Base-by-base conservation (phyloP, 2,888 invertebrate species). In the Cancer borealis region DNA sequence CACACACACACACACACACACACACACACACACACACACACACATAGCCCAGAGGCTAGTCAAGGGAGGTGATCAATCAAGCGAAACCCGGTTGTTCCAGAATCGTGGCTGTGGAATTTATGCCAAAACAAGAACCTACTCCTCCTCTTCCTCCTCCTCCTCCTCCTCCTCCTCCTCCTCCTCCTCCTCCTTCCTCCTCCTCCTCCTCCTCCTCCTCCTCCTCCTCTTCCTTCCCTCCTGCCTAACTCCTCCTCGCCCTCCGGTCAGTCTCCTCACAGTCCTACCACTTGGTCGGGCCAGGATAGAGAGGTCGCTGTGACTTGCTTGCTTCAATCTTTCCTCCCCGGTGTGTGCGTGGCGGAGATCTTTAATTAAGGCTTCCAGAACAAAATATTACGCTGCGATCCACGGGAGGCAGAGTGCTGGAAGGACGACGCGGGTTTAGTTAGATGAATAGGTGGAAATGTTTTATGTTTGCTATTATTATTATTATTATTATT, bases 151-250 rank as follows among this genome's bases (percentile, higher is more conserved):
- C 45, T 39, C 21, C 46, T n/a, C 88, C 47, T 47, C 88, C 47
- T 47, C 47, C 26, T 88, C 88, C 88, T 88, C 88, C 88, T 47
- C 88, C 88, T 88, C 89, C n/a, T 89, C 30, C 47, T 49, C 89
- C 30, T 89, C 26, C 12, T 3, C 30, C 30, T 3, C 30, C 54
- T 54, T 3, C 30, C 54, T 54, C 54, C 54, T 54, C 54, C 10
- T 30, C 79, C 79, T 79, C 79, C 79, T 45, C 88, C 88, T 49
- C 88, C 49, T 49, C 88, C 26, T 26, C 49, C 17, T 47, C 89
- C 89, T 89, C 89, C 89, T 89, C 89, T 49, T 89, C 89, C 49
- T 90, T 54, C 54, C 30, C 89, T 49, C 89, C 6, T 54, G 45
- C 12, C 79, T 30, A 30, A 30, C 79, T 79, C 79, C 79, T 79